Conservation (phyloP, 2,113 vertebrate species). For the Dunckerocampus dactyliophorus region DNA sequence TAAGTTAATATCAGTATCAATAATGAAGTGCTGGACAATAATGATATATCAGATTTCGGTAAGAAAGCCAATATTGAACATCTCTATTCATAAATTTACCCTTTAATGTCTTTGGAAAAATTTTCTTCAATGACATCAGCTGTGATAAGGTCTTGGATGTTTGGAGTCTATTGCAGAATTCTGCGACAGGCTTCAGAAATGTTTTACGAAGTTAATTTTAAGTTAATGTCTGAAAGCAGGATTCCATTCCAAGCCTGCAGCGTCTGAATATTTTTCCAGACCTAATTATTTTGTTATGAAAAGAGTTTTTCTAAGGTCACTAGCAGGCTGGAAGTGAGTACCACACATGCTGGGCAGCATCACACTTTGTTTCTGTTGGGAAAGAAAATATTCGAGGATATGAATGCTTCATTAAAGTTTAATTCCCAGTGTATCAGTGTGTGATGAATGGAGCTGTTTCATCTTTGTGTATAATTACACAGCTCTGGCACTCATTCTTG, state of each 20-base stretch:
- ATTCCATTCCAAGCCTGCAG: conserved; percentile 2
- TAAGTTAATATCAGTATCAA: too few species aligned
- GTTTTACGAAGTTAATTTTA: conserved; percentile 1
- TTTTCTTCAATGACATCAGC: too few species aligned
- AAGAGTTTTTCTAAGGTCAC: conserved; percentile 9
- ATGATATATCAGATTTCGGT: too few species aligned
- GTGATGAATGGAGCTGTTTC: conserved; percentile 43
- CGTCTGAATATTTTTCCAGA: not conserved
- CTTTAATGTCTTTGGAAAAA: too few species aligned
- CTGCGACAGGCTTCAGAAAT: not conserved
- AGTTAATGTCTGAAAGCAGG: not conserved
- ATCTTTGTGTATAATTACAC: conserved; percentile 53
- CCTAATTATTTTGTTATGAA: conserved; percentile 2
- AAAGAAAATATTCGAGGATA: conserved; percentile 48
- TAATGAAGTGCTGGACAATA: too few species aligned
- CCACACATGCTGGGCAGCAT: conserved; percentile 33
- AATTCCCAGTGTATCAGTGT: conserved; percentile 28
- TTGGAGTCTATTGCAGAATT: not conserved
- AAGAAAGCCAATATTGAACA: too few species aligned
- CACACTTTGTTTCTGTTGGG: conserved; percentile 29
- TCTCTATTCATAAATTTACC: too few species aligned
- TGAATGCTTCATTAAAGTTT: conserved; percentile 47
- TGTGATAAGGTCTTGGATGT: not conserved
- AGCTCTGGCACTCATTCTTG: conserved; percentile 52
- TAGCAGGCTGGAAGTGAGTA: not conserved